phyloP scores from a whole-genome alignment of 2,797 vertebrate genomes.

The Leptatherina wallacei region DNA sequence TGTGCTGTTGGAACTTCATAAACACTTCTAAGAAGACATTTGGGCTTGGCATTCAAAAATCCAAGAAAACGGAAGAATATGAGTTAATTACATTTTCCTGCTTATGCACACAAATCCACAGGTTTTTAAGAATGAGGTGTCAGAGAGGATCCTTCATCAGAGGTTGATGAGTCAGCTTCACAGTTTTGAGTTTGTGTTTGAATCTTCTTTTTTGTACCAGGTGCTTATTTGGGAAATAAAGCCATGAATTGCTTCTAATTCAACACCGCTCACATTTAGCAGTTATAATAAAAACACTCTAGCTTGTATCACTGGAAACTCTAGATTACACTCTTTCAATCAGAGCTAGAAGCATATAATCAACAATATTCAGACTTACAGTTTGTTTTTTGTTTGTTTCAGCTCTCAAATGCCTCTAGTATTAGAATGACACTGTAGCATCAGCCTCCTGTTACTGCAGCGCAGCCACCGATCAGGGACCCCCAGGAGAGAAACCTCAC shows the following conservation, averaged over 20 bases:
- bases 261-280: conserved; percentile 34
- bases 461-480: conserved; percentile 34
- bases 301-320: conserved; percentile 25
- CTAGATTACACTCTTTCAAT: conserved; percentile 38
- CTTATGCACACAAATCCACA: conserved; percentile 42
- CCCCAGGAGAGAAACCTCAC: conserved; percentile 48
- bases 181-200: conserved; percentile 31
- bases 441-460: conserved; percentile 33
- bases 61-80: conserved; percentile 60
- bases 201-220: conserved; percentile 6
- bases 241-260: conserved; percentile 51
- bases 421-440: conserved; percentile 31
- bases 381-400: conserved; percentile 26
- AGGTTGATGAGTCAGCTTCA: conserved; percentile 12
- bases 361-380: conserved; percentile 32
- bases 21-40: conserved; percentile 49
- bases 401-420: conserved; percentile 27
- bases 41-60: conserved; percentile 41
- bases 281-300: conserved; percentile 37
- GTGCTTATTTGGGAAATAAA: conserved; percentile 43
- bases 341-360: conserved; percentile 25
- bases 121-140: conserved; percentile 30
- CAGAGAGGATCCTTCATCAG: conserved; percentile 41
- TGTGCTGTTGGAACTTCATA: conserved; percentile 48
- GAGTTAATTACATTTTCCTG: conserved; percentile 66